Base-by-base conservation (phyloP, 2,797 vertebrate species). In the Hydrocynus forskahlii region DNA sequence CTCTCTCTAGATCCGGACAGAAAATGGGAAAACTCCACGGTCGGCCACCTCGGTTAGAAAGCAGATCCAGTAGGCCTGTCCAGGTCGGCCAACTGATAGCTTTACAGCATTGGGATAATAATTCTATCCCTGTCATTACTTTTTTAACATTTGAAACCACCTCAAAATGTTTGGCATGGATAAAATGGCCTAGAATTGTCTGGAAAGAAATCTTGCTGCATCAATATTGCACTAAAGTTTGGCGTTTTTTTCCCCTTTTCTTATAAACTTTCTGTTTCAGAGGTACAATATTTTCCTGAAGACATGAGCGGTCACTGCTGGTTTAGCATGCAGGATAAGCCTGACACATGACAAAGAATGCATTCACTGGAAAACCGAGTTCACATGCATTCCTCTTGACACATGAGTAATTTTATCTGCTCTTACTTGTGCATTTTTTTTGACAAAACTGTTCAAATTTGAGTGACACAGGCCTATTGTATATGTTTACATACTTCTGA, bases 381-480 rank as follows among this genome's bases (percentile, higher is more conserved):
- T 35, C 7, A 48, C 38, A 48, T 21, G 52, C 35, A 19, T 55
- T 72, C 35, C 23, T 76, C 2, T 52, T 62, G 45, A 50, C 4
- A 75, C 10, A 8, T 48, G 45, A 48, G 23, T 40, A 48, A 21
- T 38, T 72, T 59, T 0, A 14, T 23, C 14, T 45, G n/a, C 78
- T 66, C 59, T 57, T 38, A 57, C 23, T 66, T 38, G 48, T 57
- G 19, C 12, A 16, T 80, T 75, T 43, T 43, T 57, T 14, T 40
- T 7, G 63, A 55, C 35, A 38, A 54, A 76, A 78, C 35, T 23
- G 50, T 13, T 83, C 62, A 70, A 29, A 25, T 59, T 72, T 82
- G 81, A 73, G 62, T 82, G 76, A 78, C 23, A n/a, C 52, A 63
- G 10, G n/a, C 13, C 80, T 70, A 71, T 76, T 76, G 59, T 78